Evolutionary conservation across 2,888 invertebrate genomes (phyloP).

Genomic region (Eremobia ochroleuca): DNA sequence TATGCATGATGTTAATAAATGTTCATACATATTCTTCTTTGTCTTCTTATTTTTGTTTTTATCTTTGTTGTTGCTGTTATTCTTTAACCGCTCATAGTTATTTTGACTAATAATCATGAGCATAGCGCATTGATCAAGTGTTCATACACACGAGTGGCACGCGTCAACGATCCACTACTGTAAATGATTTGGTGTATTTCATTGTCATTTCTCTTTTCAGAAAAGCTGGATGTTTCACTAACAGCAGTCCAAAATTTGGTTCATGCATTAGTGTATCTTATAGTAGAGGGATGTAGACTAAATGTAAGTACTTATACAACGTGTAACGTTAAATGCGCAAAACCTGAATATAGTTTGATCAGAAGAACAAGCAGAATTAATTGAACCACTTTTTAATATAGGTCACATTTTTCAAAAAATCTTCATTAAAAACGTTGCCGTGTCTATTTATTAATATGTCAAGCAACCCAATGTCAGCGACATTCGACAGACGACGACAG

Average conservation of each 20-base stretch:
- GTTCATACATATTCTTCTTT: not conserved
- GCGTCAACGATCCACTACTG: not conserved
- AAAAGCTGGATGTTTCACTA: slow-evolving; percentile 91
- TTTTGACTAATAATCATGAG: slow-evolving; percentile 1
- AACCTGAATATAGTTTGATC: too few relatives aligned
- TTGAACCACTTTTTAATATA: too few relatives aligned
- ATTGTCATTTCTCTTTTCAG: slow-evolving; percentile 78
- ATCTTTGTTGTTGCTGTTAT: not conserved
- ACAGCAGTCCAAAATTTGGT: slow-evolving; percentile 92
- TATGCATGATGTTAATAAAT: not conserved
- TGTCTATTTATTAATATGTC: too few relatives aligned
- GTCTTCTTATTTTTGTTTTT: not conserved
- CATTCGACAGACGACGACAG: too few relatives aligned
- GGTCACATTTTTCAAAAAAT: too few relatives aligned
- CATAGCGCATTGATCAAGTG: not conserved
- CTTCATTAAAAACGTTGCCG: too few relatives aligned
- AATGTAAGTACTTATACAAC: slow-evolving; percentile 90
- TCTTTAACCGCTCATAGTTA: not conserved
- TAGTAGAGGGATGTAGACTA: slow-evolving; percentile 93
- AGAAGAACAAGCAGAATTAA: too few relatives aligned
- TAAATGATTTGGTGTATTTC: not conserved
- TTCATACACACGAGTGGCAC: not conserved
- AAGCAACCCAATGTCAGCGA: too few relatives aligned
- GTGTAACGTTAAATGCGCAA: too few relatives aligned
- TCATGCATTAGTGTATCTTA: slow-evolving; percentile 94